phyloP scores from a whole-genome alignment of 2,797 vertebrate genomes.

The Erpetoichthys calabaricus region DNA sequence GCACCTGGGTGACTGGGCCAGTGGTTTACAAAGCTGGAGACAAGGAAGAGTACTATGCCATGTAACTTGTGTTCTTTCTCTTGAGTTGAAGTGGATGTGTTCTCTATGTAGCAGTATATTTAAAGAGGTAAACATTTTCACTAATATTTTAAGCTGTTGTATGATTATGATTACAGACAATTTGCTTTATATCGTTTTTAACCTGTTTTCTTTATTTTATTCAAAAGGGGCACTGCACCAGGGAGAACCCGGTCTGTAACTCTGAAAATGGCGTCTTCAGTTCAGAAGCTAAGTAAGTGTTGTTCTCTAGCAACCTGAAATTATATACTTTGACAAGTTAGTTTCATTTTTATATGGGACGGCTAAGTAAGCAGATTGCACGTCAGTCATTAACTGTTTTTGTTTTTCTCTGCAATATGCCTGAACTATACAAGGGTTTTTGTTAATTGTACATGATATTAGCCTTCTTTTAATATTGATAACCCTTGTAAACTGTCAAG shows the following conservation, averaged over 20 bases:
- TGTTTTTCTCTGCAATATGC: no score
- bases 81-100: slow-evolving; percentile 36
- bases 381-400: no score
- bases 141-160: background rate
- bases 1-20: slow-evolving; percentile 20
- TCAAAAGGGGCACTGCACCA: slow-evolving; percentile 17
- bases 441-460: no score
- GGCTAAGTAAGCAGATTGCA: no score
- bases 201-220: background rate
- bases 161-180: background rate
- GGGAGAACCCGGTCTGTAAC: slow-evolving; percentile 18
- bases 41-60: slow-evolving; percentile 32
- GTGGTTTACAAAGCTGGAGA: slow-evolving; percentile 5
- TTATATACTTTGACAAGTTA: no score
- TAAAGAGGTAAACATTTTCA: slow-evolving; percentile 30
- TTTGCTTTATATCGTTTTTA: slow-evolving; percentile 3
- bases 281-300: slow-evolving; percentile 24
- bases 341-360: no score
- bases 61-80: slow-evolving; percentile 29
- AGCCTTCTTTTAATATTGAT: no score
- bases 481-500: no score
- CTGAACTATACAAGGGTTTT: no score
- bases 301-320: no score
- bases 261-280: slow-evolving; percentile 25
- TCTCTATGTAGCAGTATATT: slow-evolving; percentile 22